A percentile compares a stretch with the other conserved stretches of the same genome.
These are phyloP conservation scores for Holcopasites calliopsidis DNA, from an alignment of 1,140 invertebrate genomes.

Conservation along the genomic window DNA sequence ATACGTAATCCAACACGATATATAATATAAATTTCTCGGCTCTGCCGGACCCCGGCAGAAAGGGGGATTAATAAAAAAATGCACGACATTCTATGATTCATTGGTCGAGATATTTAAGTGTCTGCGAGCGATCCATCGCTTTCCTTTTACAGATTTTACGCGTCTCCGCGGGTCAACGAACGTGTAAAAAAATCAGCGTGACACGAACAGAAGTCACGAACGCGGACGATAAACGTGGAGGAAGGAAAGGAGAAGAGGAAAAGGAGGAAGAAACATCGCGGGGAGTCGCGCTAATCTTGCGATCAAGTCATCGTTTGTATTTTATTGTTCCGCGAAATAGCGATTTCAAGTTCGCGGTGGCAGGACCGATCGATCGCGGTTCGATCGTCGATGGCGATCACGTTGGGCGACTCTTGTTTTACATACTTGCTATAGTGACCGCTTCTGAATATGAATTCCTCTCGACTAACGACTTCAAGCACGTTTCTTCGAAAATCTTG, in stretches of 20 bases:
- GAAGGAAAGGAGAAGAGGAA: background rate
- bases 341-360: slow-evolving; percentile 42
- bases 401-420: slow-evolving; percentile 73
- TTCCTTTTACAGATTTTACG: slow-evolving; percentile 17
- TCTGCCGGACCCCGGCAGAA: too few species aligned
- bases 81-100: background rate
- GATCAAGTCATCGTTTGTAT: slow-evolving; percentile 50
- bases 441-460: slow-evolving; percentile 69
- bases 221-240: background rate
- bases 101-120: background rate
- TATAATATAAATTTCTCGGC: too few species aligned
- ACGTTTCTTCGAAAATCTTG: slow-evolving; percentile 54
- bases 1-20: too few species aligned
- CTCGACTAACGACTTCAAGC: slow-evolving; percentile 34
- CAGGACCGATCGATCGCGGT: slow-evolving; percentile 41
- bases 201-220: slow-evolving; percentile 7
- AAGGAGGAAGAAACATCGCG: slow-evolving; percentile 38
- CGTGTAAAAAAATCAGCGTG: slow-evolving; percentile 20
- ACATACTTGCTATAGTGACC: slow-evolving; percentile 68
- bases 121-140: background rate
- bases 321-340: slow-evolving; percentile 64
- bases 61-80: too few species aligned
- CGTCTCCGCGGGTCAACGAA: slow-evolving; percentile 16
- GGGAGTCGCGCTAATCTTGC: slow-evolving; percentile 47
- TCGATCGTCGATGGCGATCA: slow-evolving; percentile 71